phyloP scores from a whole-genome alignment of 2,797 vertebrate genomes.

The Poeciliopsis presidionis region DNA sequence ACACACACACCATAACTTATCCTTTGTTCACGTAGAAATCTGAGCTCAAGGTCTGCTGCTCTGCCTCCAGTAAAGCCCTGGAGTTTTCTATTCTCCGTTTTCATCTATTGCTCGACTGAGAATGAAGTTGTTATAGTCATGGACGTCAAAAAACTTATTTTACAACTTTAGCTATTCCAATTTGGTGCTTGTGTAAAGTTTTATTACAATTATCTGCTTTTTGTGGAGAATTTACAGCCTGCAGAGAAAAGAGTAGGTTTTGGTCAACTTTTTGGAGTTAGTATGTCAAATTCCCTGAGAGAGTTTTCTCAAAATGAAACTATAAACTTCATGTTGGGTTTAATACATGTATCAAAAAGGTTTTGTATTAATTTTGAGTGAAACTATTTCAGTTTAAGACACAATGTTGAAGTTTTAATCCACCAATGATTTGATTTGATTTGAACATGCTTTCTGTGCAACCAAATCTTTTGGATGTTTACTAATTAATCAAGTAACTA shows the following conservation, averaged over 20 bases:
- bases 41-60: not conserved
- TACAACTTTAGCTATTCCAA: not conserved
- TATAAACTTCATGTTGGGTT: not conserved
- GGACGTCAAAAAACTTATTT: not conserved
- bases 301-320: not conserved
- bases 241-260: not conserved
- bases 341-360: not conserved
- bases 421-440: not conserved
- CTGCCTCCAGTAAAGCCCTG: not conserved
- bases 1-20: too few species aligned
- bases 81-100: not conserved
- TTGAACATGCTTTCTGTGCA: not conserved
- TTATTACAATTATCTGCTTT: not conserved
- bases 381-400: not conserved
- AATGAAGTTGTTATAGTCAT: not conserved
- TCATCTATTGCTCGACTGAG: not conserved
- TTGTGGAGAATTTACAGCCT: not conserved
- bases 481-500: not conserved
- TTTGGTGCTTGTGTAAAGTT: not conserved
- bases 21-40: too few species aligned
- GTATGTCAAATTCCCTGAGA: not conserved
- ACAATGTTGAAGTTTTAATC: not conserved
- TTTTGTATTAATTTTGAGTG: not conserved
- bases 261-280: not conserved
- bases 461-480: not conserved